Base-by-base conservation (phyloP, 2,113 vertebrate species). In the Cichladusa arquata region DNA sequence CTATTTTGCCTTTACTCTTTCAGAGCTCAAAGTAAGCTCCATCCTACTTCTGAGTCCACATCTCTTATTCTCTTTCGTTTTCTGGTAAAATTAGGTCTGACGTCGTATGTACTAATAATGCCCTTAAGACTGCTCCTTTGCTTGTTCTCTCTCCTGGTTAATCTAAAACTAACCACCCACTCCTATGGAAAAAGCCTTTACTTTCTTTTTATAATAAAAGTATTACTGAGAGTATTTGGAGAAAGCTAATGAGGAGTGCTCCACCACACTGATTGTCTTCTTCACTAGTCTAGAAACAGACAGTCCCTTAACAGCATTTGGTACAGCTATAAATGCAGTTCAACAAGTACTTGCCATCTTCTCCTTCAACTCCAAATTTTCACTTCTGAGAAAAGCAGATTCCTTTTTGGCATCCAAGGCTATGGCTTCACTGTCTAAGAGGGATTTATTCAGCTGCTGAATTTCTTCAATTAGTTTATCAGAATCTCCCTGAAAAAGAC, bases 401-500 rank as follows among this genome's bases (percentile, higher is more conserved):
- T 99, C 98, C 91, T 97, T 99, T 97, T 98, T 99, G 24, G 99
- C 98, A 88, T 99, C 99, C 70, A 98, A 96, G 56, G 98, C 98
- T 93, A 99, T 34, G 1, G 93, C 82, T 97, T 99, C 98, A 4
- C 98, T 98, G 56, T 99, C 99, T 44, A 97, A 91, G 31, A 99
- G 96, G 15, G 98, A 99, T 74, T 98, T 98, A 15, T 97, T 98
- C 53, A 99, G 97, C 60, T 96, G 97, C 9, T 97, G 91, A 58
- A 99, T 97, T 96, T 99, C 98, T 87, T 98, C 96, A 42, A 94
- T 92, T n/a, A 98, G 81, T 72, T 98, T 98, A 86, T 98, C 98
- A 45, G 71, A 70, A 50, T 96, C 97, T 19, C 96, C 98, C 99
- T 99, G 95, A 88, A 79, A 85, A 62, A 92, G 12, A 87, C 22